Percentiles rank a stretch among this genome's conserved stretches.
These are phyloP conservation scores for Eutrigla gurnardus DNA, from an alignment of 2,797 vertebrate genomes.

Conservation along the genomic window DNA sequence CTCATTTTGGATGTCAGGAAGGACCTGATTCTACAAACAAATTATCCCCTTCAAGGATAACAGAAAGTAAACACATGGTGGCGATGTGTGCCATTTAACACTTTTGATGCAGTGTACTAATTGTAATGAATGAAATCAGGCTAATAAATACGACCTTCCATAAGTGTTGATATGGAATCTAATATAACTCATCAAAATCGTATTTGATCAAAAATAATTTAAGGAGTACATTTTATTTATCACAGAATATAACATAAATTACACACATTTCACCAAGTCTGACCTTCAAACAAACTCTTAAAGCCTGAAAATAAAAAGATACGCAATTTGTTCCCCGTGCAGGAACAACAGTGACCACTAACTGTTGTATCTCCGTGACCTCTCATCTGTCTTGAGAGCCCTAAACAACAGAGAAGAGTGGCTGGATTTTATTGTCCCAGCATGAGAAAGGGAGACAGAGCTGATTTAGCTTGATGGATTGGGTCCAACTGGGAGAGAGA, in stretches of 20 bases:
- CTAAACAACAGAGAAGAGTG: constrained; percentile 73
- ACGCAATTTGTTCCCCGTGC: constrained; percentile 15
- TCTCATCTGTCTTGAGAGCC: constrained; percentile 64
- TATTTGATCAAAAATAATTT: neutral
- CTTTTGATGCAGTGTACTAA: neutral
- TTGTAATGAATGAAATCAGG: neutral
- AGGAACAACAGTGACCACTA: constrained; percentile 26
- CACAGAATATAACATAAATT: constrained; percentile 6
- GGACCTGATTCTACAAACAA: constrained; percentile 29
- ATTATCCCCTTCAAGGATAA: constrained; percentile 26
- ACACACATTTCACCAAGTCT: neutral
- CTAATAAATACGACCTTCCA: neutral
- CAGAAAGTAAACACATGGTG: constrained; percentile 17
- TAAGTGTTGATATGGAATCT: neutral
- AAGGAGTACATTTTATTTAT: neutral
- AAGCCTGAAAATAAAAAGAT: constrained; percentile 24
- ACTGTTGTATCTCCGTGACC: constrained; percentile 64
- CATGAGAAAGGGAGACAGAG: constrained; percentile 69
- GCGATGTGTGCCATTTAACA: neutral
- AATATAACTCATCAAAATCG: constrained; percentile 1
- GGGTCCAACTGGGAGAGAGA: constrained; percentile 71
- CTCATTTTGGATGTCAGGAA: constrained; percentile 41
- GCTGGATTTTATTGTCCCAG: constrained; percentile 70
- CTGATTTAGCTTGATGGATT: constrained; percentile 74
- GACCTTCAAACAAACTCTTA: neutral